Evolutionary conservation across 2,888 invertebrate genomes (phyloP).

Genomic region (Rotaria sp.): DNA sequence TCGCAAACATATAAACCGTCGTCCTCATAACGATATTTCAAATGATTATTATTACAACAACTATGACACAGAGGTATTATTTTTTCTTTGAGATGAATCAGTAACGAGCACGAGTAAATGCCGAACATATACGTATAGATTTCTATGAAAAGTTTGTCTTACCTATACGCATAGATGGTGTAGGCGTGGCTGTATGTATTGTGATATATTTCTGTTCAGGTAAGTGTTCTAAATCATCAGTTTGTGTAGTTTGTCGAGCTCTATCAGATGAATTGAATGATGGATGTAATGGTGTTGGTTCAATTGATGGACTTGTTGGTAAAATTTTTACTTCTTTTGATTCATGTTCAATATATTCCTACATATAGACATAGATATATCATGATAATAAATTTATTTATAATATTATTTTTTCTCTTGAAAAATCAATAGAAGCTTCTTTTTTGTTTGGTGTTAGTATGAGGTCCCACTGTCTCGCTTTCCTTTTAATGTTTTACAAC

Average conservation of each 20-base stretch:
- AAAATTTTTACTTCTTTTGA: not conserved
- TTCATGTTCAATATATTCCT: not conserved
- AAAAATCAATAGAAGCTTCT: not conserved
- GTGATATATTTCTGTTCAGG: not conserved
- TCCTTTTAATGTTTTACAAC: not conserved
- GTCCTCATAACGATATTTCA: not conserved
- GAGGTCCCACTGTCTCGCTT: not conserved
- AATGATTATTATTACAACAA: not conserved
- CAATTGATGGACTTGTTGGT: not conserved
- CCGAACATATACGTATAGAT: not conserved
- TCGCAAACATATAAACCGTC: not conserved
- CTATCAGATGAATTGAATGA: not conserved
- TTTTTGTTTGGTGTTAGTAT: not conserved
- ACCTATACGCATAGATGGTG: slow-evolving; percentile 6
- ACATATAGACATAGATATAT: not conserved
- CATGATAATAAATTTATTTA: not conserved
- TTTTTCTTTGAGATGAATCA: not conserved
- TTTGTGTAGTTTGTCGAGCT: not conserved
- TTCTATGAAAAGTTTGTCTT: not conserved
- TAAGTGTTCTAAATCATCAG: not conserved
- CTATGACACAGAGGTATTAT: not conserved
- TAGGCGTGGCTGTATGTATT: not conserved
- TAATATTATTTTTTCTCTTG: not conserved
- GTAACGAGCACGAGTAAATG: not conserved
- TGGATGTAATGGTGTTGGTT: not conserved